phyloP scores from a whole-genome alignment of 2,797 vertebrate genomes.

The Tenualosa thibaudeaui region DNA sequence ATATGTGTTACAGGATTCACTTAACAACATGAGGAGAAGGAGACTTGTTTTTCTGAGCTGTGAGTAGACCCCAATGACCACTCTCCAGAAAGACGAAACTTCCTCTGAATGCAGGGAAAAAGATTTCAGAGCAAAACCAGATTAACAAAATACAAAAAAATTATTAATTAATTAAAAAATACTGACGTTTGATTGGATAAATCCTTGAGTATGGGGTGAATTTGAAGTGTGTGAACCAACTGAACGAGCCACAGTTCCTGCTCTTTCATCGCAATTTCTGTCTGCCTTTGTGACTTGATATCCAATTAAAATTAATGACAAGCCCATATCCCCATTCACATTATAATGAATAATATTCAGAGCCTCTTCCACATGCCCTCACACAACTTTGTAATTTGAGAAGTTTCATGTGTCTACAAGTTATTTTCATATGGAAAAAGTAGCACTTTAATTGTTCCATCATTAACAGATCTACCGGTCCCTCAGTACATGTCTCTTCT shows the following conservation, averaged over 20 bases:
- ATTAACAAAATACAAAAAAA: neutral
- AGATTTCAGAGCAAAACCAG: neutral
- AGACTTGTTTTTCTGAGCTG: slow-evolving; percentile 31
- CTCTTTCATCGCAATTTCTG: slow-evolving; percentile 36
- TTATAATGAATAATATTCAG: neutral
- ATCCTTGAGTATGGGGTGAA: neutral
- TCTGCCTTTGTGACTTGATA: slow-evolving; percentile 49
- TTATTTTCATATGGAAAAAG: neutral
- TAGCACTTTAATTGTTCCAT: neutral
- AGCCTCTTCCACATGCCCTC: neutral
- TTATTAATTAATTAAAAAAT: neutral
- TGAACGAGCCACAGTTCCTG: neutral
- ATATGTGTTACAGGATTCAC: slow-evolving; percentile 70
- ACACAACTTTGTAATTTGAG: neutral
- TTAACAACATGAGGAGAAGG: slow-evolving; percentile 52
- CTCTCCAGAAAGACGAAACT: neutral
- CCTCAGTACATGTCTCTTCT: neutral
- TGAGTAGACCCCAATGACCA: slow-evolving; percentile 31
- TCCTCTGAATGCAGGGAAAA: neutral
- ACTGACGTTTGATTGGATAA: neutral
- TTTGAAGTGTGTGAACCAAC: neutral
- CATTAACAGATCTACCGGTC: neutral
- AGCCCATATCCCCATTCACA: slow-evolving; percentile 22
- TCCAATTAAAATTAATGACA: slow-evolving; percentile 60
- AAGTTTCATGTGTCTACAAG: neutral